Conservation (phyloP, 2,888 invertebrate genomes). For the Linnaemya vulpina region DNA sequence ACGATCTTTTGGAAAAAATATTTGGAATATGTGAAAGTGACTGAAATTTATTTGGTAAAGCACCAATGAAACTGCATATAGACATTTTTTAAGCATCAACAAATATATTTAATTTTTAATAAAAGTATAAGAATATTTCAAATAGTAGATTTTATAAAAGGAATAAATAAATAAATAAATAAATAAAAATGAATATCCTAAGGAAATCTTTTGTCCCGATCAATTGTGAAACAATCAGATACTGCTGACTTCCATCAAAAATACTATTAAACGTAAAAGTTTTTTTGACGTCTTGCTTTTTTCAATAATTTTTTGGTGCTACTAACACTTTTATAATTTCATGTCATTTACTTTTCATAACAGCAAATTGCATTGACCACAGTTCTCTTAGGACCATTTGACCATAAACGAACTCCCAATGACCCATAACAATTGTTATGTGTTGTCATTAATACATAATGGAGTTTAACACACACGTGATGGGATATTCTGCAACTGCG, state of each 20-base stretch:
- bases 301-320: neutral
- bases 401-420: slow-evolving; percentile 59
- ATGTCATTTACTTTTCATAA: too few species aligned
- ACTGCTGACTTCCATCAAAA: neutral
- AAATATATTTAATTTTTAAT: too few species aligned
- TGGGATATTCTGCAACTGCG: neutral
- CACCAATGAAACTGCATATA: too few species aligned
- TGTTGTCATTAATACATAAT: slow-evolving; percentile 73
- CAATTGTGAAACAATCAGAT: neutral
- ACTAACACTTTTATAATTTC: slow-evolving; percentile 16
- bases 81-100: too few species aligned
- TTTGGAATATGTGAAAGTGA: too few species aligned
- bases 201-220: neutral
- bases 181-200: too few species aligned
- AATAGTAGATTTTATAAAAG: too few species aligned
- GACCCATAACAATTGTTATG: slow-evolving; percentile 67
- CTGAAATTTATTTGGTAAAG: too few species aligned
- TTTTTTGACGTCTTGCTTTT: neutral
- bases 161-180: too few species aligned
- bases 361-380: slow-evolving; percentile 46
- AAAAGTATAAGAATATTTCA: too few species aligned
- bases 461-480: slow-evolving; percentile 63
- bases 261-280: neutral
- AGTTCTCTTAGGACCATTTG: slow-evolving; percentile 60
- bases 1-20: too few species aligned